Evolutionary conservation across 2,888 invertebrate genomes (phyloP).

Genomic region (Drosophila buzzatii): DNA sequence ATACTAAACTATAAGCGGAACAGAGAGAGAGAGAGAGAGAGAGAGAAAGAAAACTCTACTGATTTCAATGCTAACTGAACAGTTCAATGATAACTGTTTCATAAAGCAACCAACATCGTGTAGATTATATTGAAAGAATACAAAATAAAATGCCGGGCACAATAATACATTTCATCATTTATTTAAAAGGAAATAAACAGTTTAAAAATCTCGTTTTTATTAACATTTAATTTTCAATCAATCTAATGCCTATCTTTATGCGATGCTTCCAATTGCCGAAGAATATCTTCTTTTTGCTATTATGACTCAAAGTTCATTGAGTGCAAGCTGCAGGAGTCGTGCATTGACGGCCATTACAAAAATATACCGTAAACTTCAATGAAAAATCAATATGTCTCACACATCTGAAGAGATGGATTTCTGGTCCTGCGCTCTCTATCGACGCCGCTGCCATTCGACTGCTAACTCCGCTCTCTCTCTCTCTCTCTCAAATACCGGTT

Average conservation of each 20-base stretch:
- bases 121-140: no score
- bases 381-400: constrained; percentile 75
- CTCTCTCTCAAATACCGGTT: constrained; percentile 64
- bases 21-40: no score
- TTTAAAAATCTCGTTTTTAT: no score
- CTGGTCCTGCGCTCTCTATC: constrained; percentile 32
- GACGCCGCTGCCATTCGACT: constrained; percentile 26
- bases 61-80: not conserved
- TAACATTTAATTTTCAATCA: no score
- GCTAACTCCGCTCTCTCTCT: constrained; percentile 18
- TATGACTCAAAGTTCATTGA: constrained; percentile 33
- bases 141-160: not conserved
- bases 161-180: not conserved
- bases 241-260: no score
- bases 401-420: constrained; percentile 35
- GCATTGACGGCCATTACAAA: constrained; percentile 60
- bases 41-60: not conserved
- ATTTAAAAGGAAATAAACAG: no score
- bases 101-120: no score
- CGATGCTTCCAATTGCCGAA: no score
- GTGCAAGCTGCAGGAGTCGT: constrained; percentile 36
- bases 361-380: constrained; percentile 43
- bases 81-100: not conserved
- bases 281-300: no score
- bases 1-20: not conserved